Evolutionary conservation across 2,888 invertebrate species (phyloP), one percentile per base, ranked within the genome.

Genomic region (Napeogenes inachia): DNA sequence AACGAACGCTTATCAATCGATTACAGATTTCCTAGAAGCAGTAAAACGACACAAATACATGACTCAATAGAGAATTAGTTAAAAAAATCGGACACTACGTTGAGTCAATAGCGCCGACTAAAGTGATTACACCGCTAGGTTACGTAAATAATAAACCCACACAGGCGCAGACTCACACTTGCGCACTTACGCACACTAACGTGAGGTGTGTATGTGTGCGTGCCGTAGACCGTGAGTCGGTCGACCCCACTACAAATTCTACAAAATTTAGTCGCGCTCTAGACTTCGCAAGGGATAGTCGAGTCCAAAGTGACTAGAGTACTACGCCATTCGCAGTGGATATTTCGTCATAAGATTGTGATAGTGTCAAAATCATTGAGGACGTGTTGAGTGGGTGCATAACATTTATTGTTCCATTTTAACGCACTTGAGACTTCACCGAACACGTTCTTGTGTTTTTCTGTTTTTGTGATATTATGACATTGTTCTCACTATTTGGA

Each of bases 341-440:
- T 85, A 87, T 89, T 88, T 89, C 90, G 87, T 86, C 87, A 87
- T 87, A 86, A 85, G 76, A 84, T 85, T 87, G 89, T 89, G 88
- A 85, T 82, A 85, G 88, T 88, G 89, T 82, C 75, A 83, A 85
- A 71, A 71, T 77, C 71, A 73, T 82, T 81, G 73, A 77, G 81
- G 80, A 88, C 88, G 89, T 89, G 89, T 77, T 78, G 78, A 86
- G 89, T 88, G 88, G 86, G 87, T 88, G 86, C 77, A 77, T 77
- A 75, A 80, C 78, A 79, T 76, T 74, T 72, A 75, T 74, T 75
- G 63, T 77, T 68, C 68, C 77, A 72, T 75, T 75, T 75, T 74
- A 70, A 77, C 75, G 74, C 77, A 85, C 75, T 82, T 87, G 82
- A 84, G 85, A 84, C 83, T 77, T 70, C 64, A 69, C 73, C 72